Percentiles rank a stretch among this genome's conserved stretches.
These are phyloP conservation scores for Apocheima hispidaria DNA, from an alignment of 2,888 invertebrate genomes.

Conservation along the genomic window DNA sequence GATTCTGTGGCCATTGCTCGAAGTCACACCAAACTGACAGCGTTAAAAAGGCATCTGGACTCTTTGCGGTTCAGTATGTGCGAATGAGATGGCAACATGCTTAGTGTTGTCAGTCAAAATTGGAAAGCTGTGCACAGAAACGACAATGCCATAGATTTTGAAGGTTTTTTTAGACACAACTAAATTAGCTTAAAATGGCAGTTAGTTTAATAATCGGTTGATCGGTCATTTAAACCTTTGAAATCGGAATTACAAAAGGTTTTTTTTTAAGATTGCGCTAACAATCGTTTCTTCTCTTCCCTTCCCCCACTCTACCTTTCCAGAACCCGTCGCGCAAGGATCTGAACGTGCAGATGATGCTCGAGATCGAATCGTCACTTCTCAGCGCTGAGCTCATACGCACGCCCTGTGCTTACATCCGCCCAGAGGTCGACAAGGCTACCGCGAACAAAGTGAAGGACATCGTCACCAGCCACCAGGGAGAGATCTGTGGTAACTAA, in stretches of 20 bases:
- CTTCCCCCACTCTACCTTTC: slow-evolving; percentile 67
- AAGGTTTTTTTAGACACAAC: background rate
- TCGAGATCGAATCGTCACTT: slow-evolving; percentile 94
- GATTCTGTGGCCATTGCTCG: background rate
- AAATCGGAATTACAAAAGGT: background rate
- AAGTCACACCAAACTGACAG: background rate
- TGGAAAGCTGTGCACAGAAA: background rate
- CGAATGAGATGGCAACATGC: background rate
- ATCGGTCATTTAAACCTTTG: no score
- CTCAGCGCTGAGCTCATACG: slow-evolving; percentile 92
- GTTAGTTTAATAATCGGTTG: background rate
- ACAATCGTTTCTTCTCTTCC: slow-evolving; percentile 52
- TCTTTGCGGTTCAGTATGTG: background rate
- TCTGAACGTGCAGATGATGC: slow-evolving; percentile 96
- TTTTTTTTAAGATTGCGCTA: slow-evolving; percentile 41
- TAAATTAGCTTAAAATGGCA: background rate
- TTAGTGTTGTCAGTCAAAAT: background rate
- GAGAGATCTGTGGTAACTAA: slow-evolving; percentile 89
- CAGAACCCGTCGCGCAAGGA: slow-evolving; percentile 96
- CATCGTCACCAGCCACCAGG: slow-evolving; percentile 94
- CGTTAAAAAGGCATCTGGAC: background rate
- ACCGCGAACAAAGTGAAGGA: slow-evolving; percentile 94
- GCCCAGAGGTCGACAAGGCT: slow-evolving; percentile 94
- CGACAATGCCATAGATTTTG: background rate
- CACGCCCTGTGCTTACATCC: slow-evolving; percentile 92